Evolutionary conservation across 2,888 invertebrate genomes (phyloP), one percentile per base, ranked within the genome.

Genomic region (Standfussiana lucernea): DNA sequence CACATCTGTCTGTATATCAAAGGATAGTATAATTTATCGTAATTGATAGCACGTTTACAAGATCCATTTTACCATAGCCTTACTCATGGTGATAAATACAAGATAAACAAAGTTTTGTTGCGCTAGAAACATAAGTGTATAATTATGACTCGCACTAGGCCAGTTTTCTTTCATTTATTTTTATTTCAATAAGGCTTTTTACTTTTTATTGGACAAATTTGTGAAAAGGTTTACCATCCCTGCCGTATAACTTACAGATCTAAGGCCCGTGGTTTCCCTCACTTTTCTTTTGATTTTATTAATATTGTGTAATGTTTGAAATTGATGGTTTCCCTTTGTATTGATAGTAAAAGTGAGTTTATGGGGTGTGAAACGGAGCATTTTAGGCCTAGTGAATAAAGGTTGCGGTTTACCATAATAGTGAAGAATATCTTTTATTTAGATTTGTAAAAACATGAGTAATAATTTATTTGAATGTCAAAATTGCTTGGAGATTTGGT

Each of bases 271-370:
- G 84, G 84, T 89, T 89, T 83, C 47, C 24, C 73, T 83, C 11
- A 85, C 85, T 87, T 86, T 86, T 87, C 88, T 87, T 87, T 87
- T 78, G 42, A 35, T 45, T 82, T 82, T 67, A 75, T 67, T 76
- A 65, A 32, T 28, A 62, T 83, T 86, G 79, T 72, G 75, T 79
- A 85, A 82, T 62, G 13, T 67, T 42, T 40, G 24, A 59, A 70
- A 73, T 59, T 64, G 10, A 71, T 67, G 61, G 53, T 84, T 81
- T 86, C 75, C 75, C 72, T 86, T 80, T 21, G 53, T 56, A 77
- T 77, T 77, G 68, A 75, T 65, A 71, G 81, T 72, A 79, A 77
- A 74, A 86, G 78, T 77, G 28, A 59, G 21, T 73, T 73, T 75
- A 68, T 85, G 45, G 70, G 47, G 61, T 76, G 67, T 77, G 42